These are phyloP conservation scores for Struthio camelus DNA, from an alignment of 2,113 vertebrate species.

Conservation along the genomic window DNA sequence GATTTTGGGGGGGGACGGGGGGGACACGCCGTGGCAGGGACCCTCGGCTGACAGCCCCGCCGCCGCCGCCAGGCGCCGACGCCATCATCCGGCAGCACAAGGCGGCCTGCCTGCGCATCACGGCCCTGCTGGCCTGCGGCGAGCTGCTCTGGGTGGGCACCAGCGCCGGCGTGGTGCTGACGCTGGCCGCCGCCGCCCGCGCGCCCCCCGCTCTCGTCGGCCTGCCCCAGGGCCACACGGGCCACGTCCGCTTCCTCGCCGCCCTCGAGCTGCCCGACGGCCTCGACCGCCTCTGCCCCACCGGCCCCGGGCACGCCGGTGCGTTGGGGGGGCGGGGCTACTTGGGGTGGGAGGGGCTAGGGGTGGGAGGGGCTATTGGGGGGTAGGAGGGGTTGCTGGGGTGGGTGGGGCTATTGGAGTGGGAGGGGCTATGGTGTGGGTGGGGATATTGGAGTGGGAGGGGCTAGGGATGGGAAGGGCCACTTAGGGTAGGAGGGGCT, in stretches of 20 bases:
- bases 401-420: background rate
- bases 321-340: background rate
- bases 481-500: rapidly evolving
- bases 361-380: background rate
- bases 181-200: conserved; percentile 81
- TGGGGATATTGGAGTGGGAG: no score
- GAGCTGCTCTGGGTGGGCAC: conserved; percentile 97
- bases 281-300: conserved; percentile 84
- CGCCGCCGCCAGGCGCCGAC: no score
- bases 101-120: conserved; percentile 95
- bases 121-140: conserved; percentile 91
- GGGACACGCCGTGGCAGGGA: no score
- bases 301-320: conserved; percentile 61
- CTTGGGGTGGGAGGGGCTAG: background rate
- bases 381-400: background rate
- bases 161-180: conserved; percentile 94
- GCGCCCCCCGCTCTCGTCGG: conserved; percentile 84
- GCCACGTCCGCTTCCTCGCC: conserved; percentile 95
- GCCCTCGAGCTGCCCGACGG: conserved; percentile 92
- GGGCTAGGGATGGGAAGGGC: background rate
- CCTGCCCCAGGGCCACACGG: conserved; percentile 94
- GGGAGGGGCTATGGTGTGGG: background rate
- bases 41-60: no score
- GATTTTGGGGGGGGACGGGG: no score
- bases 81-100: conserved; percentile 99